Evolutionary conservation across 2,113 vertebrate species (phyloP), one percentile per base, ranked within the genome.

Genomic region (Casuarius casuarius): DNA sequence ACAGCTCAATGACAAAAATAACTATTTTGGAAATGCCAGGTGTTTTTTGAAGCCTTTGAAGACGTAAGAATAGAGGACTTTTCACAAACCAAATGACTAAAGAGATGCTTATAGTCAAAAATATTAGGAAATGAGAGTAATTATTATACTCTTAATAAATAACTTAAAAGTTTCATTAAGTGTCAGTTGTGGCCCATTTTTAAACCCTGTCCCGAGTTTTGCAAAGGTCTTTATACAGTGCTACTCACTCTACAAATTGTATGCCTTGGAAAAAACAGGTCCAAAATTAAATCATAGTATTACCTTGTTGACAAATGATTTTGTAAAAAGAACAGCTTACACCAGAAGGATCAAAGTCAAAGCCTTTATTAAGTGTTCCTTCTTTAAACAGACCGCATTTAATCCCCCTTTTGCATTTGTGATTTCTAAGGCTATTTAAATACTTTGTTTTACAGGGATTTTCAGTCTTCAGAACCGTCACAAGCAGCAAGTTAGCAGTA

Each of bases 351-450:
- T 97, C 94, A 97, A 97, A 97, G 89, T 98, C 97, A 97, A 98
- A 98, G 97, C 98, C 97, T 98, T 98, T 98, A 98, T 98, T 98
- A 96, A 98, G 97, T 88, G 92, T 97, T 96, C 96, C 93, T 98
- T 96, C 97, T 94, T 97, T 93, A 91, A 97, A 95, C 92, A 92
- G 95, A 76, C 97, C 96, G 80, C 40, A 90, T 85, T 91, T 94
- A 96, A 96, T 89, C 93, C 92, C 96, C 94, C 89, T 90, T 95
- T 88, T 62, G 6, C 71, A 95, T 90, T 29, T 88, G 81, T 82
- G 84, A 84, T 94, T 94, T 65, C 97, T 95, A 85, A 93, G 97
- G 95, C 89, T 90, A 40, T 68, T 97, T 72, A 84, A 92, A 96
- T 94, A 95, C 35, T 94, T 88, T 5, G 31, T 90, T 94, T 62